phyloP scores from a whole-genome alignment of 2,113 vertebrate genomes.

The Gavia stellata region DNA sequence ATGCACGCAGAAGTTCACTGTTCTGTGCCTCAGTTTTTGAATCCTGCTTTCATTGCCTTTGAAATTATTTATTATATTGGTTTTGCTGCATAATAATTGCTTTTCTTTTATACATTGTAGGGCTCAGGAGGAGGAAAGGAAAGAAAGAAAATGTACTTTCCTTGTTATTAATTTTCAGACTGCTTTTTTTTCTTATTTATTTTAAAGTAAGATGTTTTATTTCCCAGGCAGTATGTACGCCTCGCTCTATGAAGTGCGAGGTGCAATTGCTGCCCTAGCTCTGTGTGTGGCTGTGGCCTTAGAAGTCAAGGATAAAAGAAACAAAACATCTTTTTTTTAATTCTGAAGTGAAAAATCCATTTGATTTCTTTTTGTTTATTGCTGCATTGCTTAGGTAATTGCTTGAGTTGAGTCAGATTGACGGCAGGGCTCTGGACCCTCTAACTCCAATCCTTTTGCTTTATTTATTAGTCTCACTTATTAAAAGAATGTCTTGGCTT shows the following conservation, averaged over 20 bases:
- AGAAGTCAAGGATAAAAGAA: constrained; percentile 42
- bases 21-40: not conserved
- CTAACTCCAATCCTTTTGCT: not conserved
- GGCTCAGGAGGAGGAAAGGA: not conserved
- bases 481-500: constrained; percentile 38
- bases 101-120: not conserved
- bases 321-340: constrained; percentile 13
- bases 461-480: constrained; percentile 46
- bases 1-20: not conserved
- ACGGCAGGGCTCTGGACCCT: constrained; percentile 35
- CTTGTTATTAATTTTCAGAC: constrained; percentile 59
- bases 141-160: constrained; percentile 34
- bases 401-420: constrained; percentile 33
- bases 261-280: constrained; percentile 6
- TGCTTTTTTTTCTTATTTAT: constrained; percentile 25
- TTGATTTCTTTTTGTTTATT: constrained; percentile 52
- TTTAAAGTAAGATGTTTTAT: constrained; percentile 63
- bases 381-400: constrained; percentile 48
- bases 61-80: not conserved
- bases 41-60: not conserved
- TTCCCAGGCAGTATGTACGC: not conserved
- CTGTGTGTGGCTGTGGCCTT: constrained; percentile 36
- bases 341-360: constrained; percentile 37
- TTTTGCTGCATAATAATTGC: not conserved
- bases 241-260: constrained; percentile 38